phyloP scores from a whole-genome alignment of 2,797 vertebrate genomes.

The Neosilurus hyrtlii region DNA sequence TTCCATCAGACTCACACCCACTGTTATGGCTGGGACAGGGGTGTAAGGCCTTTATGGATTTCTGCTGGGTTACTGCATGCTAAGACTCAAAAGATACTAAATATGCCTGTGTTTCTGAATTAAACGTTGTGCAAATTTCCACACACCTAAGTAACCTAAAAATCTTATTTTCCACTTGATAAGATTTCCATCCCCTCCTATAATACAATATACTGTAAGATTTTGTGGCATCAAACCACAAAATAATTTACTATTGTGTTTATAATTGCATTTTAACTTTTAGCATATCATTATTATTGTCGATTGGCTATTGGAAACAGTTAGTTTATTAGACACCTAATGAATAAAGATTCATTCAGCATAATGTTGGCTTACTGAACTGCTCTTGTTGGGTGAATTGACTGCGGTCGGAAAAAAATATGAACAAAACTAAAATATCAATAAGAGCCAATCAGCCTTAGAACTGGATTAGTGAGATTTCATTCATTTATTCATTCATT shows the following conservation, averaged over 20 bases:
- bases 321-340: no score
- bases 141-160: no score
- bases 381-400: slow-evolving; percentile 18
- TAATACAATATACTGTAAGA: neutral
- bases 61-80: slow-evolving; percentile 55
- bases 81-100: slow-evolving; percentile 58
- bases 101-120: neutral
- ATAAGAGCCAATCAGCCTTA: no score
- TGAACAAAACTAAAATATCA: neutral
- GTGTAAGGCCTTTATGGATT: slow-evolving; percentile 55
- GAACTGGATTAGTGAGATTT: no score
- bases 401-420: neutral
- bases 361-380: neutral
- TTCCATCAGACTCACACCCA: slow-evolving; percentile 63
- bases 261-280: neutral
- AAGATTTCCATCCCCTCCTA: neutral
- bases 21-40: slow-evolving; percentile 56
- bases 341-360: slow-evolving; percentile 21
- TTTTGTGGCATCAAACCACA: neutral
- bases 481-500: no score
- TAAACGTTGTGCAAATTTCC: neutral
- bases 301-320: no score
- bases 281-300: no score
- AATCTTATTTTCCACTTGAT: neutral
- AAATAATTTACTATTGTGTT: neutral